Conservation (phyloP, 2,113 vertebrate species). For the Pygoscelis antarcticus region DNA sequence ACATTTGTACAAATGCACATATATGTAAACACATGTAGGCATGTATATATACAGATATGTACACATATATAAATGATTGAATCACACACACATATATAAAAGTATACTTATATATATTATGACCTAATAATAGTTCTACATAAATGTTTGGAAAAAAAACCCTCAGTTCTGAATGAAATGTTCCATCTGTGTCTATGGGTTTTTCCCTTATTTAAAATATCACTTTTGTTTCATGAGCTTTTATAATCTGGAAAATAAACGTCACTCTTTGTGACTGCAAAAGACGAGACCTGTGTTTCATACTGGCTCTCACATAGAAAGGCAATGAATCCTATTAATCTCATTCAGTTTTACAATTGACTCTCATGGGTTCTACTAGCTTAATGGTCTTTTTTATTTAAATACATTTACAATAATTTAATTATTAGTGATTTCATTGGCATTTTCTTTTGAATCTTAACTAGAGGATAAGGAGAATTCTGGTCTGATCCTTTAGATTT, state of each 20-base stretch:
- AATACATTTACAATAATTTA: not conserved
- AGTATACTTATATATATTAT: not conserved
- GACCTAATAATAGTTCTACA: not conserved
- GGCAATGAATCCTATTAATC: not conserved
- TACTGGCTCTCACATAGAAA: not conserved
- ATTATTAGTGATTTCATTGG: not conserved
- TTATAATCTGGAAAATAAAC: not conserved
- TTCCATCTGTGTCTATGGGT: not conserved
- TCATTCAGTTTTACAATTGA: not conserved
- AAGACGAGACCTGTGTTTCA: not conserved
- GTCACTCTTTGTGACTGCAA: not conserved
- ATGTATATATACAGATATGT: not conserved
- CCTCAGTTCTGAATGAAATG: not conserved
- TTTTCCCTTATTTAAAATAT: not conserved
- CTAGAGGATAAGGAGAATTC: not conserved
- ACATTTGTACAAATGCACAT: not conserved
- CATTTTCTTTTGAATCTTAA: not conserved
- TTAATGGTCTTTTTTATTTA: not conserved
- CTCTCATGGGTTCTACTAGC: not conserved
- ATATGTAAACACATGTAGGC: not conserved
- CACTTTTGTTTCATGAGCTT: not conserved
- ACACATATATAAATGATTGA: not conserved
- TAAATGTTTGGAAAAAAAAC: not conserved
- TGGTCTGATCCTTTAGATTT: not conserved
- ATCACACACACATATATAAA: not conserved